Percentiles rank a stretch among this genome's conserved stretches.
phyloP scores from a whole-genome alignment of 2,797 vertebrate genomes.

The Alosa sapidissima region DNA sequence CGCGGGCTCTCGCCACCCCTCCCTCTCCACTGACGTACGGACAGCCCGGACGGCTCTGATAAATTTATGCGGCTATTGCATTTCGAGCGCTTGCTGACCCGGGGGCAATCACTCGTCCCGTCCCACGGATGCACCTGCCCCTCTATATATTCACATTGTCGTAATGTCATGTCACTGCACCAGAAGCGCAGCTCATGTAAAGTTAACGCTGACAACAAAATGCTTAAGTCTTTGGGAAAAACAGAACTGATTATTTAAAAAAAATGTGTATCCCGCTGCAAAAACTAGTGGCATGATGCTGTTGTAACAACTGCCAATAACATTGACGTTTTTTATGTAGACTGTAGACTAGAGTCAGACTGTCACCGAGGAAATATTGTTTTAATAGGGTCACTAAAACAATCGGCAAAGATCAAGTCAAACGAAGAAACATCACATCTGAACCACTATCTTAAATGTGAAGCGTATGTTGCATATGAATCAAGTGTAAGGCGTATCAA shows the following conservation, averaged over 20 bases:
- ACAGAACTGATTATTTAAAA: background rate
- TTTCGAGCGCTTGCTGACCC: constrained; percentile 1
- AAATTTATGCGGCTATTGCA: constrained; percentile 16
- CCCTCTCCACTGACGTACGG: background rate
- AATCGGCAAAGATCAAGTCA: background rate
- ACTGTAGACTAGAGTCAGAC: too few relatives aligned
- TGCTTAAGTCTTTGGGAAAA: background rate
- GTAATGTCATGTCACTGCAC: background rate
- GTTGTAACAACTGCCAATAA: background rate
- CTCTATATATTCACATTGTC: constrained; percentile 1
- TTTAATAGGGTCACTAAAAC: background rate
- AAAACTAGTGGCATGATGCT: background rate
- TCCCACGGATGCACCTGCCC: constrained; percentile 8
- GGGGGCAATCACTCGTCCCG: background rate
- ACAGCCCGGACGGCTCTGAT: constrained; percentile 15
- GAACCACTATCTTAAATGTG: background rate
- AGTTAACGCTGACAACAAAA: background rate
- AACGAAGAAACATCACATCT: background rate
- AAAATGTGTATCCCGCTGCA: background rate
- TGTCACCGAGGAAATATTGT: background rate
- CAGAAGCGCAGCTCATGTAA: background rate
- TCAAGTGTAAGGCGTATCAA: background rate
- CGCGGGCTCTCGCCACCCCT: background rate
- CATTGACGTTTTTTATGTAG: too few relatives aligned
- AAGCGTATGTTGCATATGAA: background rate